phyloP scores from a whole-genome alignment of 2,888 invertebrate genomes.

The Furcula furcula region DNA sequence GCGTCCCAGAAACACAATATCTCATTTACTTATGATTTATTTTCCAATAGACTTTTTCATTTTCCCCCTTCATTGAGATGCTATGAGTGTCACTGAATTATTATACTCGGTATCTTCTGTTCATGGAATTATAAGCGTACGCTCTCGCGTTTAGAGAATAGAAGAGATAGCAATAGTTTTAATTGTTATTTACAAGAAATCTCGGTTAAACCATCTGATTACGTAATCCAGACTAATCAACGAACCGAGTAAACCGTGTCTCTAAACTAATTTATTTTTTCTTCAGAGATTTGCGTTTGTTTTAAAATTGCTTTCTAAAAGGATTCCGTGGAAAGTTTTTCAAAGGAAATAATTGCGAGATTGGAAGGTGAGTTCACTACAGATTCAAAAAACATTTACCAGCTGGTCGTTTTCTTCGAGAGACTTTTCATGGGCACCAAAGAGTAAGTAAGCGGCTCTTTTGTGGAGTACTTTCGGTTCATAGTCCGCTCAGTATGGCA shows the following conservation, averaged over 20 bases:
- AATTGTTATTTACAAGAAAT: background rate
- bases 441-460: conserved; percentile 73
- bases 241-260: conserved; percentile 2
- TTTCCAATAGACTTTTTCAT: conserved; percentile 56
- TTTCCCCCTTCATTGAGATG: conserved; percentile 48
- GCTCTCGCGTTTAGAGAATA: background rate
- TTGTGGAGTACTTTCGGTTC: conserved; percentile 61
- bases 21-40: conserved; percentile 73
- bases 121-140: conserved; percentile 9
- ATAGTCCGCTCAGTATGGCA: conserved; percentile 61
- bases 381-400: conserved; percentile 17
- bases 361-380: conserved; percentile 4
- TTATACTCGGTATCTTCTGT: conserved; percentile 30
- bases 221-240: background rate
- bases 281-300: background rate
- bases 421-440: conserved; percentile 59
- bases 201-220: conserved; percentile 3
- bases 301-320: background rate
- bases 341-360: background rate
- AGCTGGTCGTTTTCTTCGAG: conserved; percentile 41
- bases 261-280: conserved; percentile 4
- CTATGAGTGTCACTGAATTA: conserved; percentile 42
- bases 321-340: background rate
- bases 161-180: background rate
- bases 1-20: conserved; percentile 51